phyloP scores from a whole-genome alignment of 2,113 vertebrate genomes.

The Bujurquina vittata region DNA sequence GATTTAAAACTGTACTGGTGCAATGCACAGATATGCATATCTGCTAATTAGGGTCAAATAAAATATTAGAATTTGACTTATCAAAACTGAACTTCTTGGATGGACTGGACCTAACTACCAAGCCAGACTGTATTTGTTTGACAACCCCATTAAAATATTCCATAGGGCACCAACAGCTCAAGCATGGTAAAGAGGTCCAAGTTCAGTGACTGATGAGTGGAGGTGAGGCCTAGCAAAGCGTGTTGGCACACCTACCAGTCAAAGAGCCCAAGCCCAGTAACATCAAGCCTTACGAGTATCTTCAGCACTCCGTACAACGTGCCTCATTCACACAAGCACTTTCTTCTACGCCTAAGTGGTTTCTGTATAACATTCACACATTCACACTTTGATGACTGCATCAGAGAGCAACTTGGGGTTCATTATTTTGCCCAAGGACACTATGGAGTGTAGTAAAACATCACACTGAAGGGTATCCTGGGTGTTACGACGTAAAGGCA shows the following conservation, averaged over 20 bases:
- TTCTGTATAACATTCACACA: too few relatives aligned
- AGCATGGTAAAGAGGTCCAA: background rate
- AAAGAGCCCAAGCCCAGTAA: background rate
- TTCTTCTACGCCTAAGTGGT: too few relatives aligned
- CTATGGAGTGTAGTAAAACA: background rate
- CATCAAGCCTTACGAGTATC: too few relatives aligned
- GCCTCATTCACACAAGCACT: too few relatives aligned
- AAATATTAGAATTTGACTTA: background rate
- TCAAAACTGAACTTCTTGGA: background rate
- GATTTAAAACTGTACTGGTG: background rate
- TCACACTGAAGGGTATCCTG: background rate
- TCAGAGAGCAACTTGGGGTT: too few relatives aligned
- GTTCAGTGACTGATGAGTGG: background rate
- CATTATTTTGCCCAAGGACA: too few relatives aligned
- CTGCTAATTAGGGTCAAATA: background rate
- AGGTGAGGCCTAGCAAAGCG: background rate
- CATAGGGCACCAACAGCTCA: background rate
- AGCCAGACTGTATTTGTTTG: background rate
- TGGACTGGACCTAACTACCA: background rate
- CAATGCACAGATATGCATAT: background rate
- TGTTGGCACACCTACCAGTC: background rate
- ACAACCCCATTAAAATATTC: background rate
- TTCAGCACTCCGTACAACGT: too few relatives aligned
- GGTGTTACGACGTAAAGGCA: background rate
- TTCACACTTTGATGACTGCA: too few relatives aligned